A percentile compares a stretch with the other conserved stretches of the same genome.
Evolutionary conservation across 2,113 vertebrate genomes (phyloP).

Genomic region (Dasyornis broadbenti): DNA sequence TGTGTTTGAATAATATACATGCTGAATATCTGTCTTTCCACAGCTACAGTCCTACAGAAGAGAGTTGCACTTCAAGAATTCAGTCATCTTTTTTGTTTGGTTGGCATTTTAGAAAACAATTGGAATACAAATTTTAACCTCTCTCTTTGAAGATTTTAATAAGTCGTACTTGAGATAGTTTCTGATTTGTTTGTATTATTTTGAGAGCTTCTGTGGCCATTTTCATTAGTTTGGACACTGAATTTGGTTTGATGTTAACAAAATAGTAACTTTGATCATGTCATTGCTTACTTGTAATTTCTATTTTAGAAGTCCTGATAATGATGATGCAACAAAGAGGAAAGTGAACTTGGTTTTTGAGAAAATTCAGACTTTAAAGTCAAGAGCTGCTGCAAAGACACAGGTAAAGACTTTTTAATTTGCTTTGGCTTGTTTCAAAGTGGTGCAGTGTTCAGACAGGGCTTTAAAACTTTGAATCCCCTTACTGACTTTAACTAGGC

Average conservation of each 20-base stretch:
- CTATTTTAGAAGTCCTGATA: conserved; percentile 84
- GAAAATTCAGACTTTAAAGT: conserved; percentile 98
- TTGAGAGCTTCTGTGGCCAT: background rate
- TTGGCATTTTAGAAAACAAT: background rate
- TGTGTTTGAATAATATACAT: background rate
- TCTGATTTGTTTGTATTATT: background rate
- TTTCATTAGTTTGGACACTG: background rate
- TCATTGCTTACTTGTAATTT: background rate
- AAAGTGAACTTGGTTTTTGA: conserved; percentile 98
- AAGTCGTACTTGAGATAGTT: background rate
- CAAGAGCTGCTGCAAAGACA: conserved; percentile 80
- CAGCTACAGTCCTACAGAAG: background rate
- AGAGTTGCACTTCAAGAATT: background rate
- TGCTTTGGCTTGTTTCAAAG: background rate
- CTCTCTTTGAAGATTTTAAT: background rate
- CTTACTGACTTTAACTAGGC: background rate
- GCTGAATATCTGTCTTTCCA: background rate
- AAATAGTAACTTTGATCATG: background rate
- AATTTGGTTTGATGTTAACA: background rate
- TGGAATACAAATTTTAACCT: background rate
- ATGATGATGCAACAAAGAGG: conserved; percentile 89
- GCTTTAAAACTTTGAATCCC: background rate
- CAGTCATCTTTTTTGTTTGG: background rate
- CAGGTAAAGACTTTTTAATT: conserved; percentile 75
- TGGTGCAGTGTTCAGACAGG: background rate